Conservation (phyloP, 2,888 invertebrate species). For the Coelopa pilipes region DNA sequence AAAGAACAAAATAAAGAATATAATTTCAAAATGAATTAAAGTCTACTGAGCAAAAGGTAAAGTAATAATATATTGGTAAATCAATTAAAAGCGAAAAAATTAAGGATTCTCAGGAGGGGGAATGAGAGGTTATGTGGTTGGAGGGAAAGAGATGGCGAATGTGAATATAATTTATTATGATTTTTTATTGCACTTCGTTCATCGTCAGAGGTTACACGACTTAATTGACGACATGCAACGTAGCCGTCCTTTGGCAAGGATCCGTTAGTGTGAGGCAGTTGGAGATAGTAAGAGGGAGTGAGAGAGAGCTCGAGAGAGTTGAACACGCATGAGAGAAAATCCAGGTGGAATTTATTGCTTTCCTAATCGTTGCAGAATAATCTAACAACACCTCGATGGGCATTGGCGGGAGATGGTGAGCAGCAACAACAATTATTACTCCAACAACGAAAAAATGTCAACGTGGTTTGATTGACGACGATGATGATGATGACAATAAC, state of each 20-base stretch:
- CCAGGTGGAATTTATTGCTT: conserved; percentile 65
- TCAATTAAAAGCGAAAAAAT: too few species aligned
- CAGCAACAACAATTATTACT: background rate
- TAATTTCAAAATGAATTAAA: too few species aligned
- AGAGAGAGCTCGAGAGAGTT: background rate
- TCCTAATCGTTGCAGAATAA: conserved; percentile 65
- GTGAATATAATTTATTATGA: conserved; percentile 23
- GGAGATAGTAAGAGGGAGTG: background rate
- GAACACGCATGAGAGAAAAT: conserved; percentile 62
- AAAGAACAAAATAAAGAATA: background rate
- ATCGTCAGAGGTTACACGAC: conserved; percentile 31
- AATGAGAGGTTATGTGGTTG: too few species aligned
- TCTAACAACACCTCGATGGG: conserved; percentile 55
- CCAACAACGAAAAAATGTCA: conserved; percentile 39
- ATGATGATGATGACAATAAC: too few species aligned
- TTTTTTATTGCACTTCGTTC: conserved; percentile 9
- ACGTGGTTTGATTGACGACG: conserved; percentile 26
- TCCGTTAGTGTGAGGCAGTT: background rate
- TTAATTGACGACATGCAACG: conserved; percentile 28
- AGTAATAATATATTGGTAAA: too few species aligned
- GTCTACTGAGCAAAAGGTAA: too few species aligned
- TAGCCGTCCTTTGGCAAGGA: background rate
- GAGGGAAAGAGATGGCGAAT: too few species aligned
- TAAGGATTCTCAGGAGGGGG: too few species aligned
- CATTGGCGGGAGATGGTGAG: too few species aligned